Base-by-base conservation (phyloP, 2,888 invertebrate genomes). In the Mimas tiliae region DNA sequence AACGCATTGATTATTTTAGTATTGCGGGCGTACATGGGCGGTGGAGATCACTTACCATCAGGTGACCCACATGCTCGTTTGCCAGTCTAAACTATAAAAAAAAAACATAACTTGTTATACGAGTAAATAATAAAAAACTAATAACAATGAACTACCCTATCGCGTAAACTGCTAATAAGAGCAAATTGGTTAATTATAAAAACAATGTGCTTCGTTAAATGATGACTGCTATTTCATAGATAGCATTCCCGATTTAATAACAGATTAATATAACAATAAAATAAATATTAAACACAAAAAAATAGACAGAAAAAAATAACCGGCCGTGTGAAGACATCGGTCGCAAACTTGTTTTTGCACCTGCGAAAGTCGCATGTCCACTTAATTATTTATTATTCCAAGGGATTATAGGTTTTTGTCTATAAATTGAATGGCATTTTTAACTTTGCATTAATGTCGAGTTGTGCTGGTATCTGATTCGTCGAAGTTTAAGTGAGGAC, bases 281-380 rank as follows among this genome's bases (percentile, higher is more conserved):
- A 33, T 27, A 27, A 53, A 55, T 48, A 48, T 16, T 48, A 48
- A 6, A 6, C 7, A 9, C n/a, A 50, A 50, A 19, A 19, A 50
- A 19, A 12, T 21, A 4, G 16, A 42, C 34, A 19, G 0, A 0
- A 38, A 58, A 16, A 38, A 38, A 11, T 1, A 16, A 4, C 9
- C 38, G 9, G 55, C 16, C 34, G 38, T 53, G 53, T 34, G 38
- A 55, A 55, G 34, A 55, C 14, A n/a, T 16, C 9, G 14, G 27
- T 42, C 21, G 38, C 76, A 70, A 77, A 72, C 34, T 73, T 74
- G 69, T 45, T 70, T 69, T 70, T 76, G 70, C 73, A 21, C 71
- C 69, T 51, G 50, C 53, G 42, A 69, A 70, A 70, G 70, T 47
- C n/a, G 69, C 69, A 65, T n/a, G 33, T 45, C 68, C 62, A 69